Percentiles rank a stretch among this genome's conserved stretches.
Evolutionary conservation across 2,888 invertebrate genomes (phyloP).

Genomic region (Cephalotes varians): DNA sequence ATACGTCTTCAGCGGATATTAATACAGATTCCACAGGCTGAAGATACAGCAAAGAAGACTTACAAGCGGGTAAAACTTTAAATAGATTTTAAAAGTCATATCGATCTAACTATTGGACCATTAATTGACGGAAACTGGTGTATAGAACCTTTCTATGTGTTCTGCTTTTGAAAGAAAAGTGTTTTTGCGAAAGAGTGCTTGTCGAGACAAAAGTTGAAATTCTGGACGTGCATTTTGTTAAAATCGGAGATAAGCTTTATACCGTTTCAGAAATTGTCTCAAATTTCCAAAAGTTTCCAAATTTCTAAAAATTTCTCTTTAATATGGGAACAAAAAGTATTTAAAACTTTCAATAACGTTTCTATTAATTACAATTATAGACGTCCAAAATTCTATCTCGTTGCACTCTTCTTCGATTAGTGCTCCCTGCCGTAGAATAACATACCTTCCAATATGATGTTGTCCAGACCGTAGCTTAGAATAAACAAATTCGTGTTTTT

Average conservation of each 20-base stretch:
- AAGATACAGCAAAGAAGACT: slow-evolving; percentile 29
- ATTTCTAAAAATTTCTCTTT: slow-evolving; percentile 21
- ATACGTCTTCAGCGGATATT: neutral
- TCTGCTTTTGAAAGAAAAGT: slow-evolving; percentile 9
- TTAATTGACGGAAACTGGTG: slow-evolving; percentile 56
- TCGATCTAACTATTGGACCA: slow-evolving; percentile 66
- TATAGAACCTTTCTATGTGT: slow-evolving; percentile 48
- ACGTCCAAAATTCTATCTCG: slow-evolving; percentile 35
- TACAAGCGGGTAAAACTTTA: slow-evolving; percentile 46
- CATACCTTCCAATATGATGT: slow-evolving; percentile 49
- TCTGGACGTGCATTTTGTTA: neutral
- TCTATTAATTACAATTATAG: neutral
- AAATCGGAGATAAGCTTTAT: neutral
- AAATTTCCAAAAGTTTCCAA: neutral
- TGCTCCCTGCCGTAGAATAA: slow-evolving; percentile 46
- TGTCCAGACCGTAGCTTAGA: slow-evolving; percentile 42
- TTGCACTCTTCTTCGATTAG: slow-evolving; percentile 41
- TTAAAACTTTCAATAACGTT: slow-evolving; percentile 8
- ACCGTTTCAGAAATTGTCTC: neutral
- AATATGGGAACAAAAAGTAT: neutral
- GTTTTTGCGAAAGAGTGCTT: slow-evolving; percentile 26
- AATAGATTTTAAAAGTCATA: slow-evolving; percentile 62
- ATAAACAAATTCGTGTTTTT: slow-evolving; percentile 47
- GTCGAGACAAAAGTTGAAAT: slow-evolving; percentile 12
- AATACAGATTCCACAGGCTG: neutral